phyloP scores from a whole-genome alignment of 2,113 vertebrate species.

The Willisornis vidua region DNA sequence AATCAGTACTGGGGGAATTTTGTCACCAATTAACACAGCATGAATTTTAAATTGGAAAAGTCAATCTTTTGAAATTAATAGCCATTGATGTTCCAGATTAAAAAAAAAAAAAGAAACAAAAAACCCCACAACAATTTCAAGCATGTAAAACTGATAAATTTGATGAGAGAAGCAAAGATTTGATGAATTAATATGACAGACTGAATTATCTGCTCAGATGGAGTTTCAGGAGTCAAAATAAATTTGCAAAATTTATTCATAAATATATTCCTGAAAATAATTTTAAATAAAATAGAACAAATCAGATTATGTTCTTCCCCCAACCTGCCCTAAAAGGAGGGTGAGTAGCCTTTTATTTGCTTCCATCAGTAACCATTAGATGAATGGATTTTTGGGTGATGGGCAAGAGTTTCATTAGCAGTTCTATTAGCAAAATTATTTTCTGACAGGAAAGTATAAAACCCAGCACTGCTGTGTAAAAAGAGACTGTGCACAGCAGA shows the following conservation, averaged over 20 bases:
- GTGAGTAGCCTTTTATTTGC: accelerated
- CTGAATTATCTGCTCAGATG: background rate
- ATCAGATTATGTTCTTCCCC: background rate
- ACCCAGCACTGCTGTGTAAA: background rate
- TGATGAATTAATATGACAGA: background rate
- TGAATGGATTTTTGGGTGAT: background rate
- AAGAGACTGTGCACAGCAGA: background rate
- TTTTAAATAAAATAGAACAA: background rate
- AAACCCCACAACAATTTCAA: background rate
- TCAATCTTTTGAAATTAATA: background rate
- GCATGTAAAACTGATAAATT: background rate
- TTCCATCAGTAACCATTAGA: background rate
- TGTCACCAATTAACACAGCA: background rate
- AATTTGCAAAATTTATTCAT: background rate
- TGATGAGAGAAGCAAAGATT: background rate
- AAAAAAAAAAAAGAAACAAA: background rate
- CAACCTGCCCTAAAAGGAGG: background rate
- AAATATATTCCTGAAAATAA: background rate
- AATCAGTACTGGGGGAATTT: background rate
- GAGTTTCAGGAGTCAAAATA: background rate
- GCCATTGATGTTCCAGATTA: background rate
- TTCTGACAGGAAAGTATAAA: background rate
- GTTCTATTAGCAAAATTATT: background rate
- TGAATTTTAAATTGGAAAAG: background rate
- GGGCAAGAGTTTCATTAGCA: background rate